These are phyloP conservation scores for Hypanus sabinus DNA, from an alignment of 2,113 vertebrate species.

Conservation along the genomic window DNA sequence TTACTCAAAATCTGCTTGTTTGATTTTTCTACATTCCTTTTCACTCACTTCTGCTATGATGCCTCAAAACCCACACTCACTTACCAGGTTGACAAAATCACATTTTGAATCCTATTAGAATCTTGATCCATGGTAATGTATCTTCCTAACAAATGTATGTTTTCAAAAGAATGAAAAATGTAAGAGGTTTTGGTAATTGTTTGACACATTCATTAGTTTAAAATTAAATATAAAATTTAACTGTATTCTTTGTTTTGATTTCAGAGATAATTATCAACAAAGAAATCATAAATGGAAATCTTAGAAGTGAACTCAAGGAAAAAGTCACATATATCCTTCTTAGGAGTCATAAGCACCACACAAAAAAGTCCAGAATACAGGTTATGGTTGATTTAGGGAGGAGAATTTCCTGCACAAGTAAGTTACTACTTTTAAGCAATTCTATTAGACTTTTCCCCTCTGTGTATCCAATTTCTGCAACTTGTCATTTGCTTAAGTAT, in stretches of 20 bases:
- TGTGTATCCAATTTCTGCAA: neutral
- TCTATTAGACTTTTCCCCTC: neutral
- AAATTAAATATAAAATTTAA: slow-evolving; percentile 20
- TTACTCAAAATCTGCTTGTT: no score
- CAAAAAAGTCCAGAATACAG: slow-evolving; percentile 42
- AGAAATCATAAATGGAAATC: slow-evolving; percentile 40
- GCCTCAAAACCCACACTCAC: no score
- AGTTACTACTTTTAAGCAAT: slow-evolving; percentile 37
- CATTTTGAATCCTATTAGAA: no score
- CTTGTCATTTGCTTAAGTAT: neutral
- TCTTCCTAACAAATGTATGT: neutral
- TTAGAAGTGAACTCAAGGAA: slow-evolving; percentile 48
- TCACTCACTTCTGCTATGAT: neutral
- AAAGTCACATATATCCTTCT: slow-evolving; percentile 55
- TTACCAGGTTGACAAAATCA: neutral
- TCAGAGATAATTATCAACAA: slow-evolving; percentile 47
- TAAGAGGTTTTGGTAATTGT: neutral
- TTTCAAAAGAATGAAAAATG: neutral
- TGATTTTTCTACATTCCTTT: no score
- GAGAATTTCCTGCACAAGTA: slow-evolving; percentile 50
- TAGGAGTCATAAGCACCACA: slow-evolving; percentile 53
- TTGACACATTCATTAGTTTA: neutral
- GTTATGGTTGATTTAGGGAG: neutral
- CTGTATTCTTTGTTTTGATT: slow-evolving; percentile 30
- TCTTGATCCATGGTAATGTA: neutral